These are phyloP conservation scores for Chionodraco myersi DNA, from an alignment of 2,113 vertebrate species.

Conservation along the genomic window DNA sequence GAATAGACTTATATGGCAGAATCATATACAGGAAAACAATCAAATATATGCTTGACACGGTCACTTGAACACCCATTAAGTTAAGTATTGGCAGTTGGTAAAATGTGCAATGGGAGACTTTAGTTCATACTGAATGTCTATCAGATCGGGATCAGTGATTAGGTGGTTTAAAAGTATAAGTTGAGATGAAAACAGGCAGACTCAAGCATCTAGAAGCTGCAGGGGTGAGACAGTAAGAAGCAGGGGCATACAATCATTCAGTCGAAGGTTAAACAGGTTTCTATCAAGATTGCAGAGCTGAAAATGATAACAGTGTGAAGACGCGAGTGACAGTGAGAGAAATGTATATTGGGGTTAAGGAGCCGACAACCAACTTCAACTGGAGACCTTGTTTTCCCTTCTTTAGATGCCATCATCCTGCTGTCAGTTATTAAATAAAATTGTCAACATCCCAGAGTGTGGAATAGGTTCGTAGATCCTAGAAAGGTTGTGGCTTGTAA, in stretches of 20 bases:
- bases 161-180: constrained; percentile 10
- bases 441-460: too few relatives aligned
- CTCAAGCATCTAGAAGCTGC: constrained; percentile 26
- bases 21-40: constrained; percentile 9
- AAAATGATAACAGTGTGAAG: not conserved
- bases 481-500: not conserved
- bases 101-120: constrained; percentile 18
- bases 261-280: not conserved
- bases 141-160: constrained; percentile 5
- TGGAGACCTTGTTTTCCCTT: not conserved
- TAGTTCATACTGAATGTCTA: not conserved
- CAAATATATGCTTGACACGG: not conserved
- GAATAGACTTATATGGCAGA: constrained; percentile 34
- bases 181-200: constrained; percentile 1
- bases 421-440: not conserved
- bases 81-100: not conserved
- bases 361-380: not conserved
- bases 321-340: not conserved
- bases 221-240: not conserved
- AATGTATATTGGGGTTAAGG: not conserved
- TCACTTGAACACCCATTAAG: constrained; percentile 2
- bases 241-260: not conserved
- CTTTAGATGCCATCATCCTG: not conserved
- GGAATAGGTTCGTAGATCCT: not conserved
- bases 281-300: not conserved